Percentiles rank a stretch among this genome's conserved stretches.
phyloP scores from a whole-genome alignment of 2,797 vertebrate genomes.

The Clamator glandarius region DNA sequence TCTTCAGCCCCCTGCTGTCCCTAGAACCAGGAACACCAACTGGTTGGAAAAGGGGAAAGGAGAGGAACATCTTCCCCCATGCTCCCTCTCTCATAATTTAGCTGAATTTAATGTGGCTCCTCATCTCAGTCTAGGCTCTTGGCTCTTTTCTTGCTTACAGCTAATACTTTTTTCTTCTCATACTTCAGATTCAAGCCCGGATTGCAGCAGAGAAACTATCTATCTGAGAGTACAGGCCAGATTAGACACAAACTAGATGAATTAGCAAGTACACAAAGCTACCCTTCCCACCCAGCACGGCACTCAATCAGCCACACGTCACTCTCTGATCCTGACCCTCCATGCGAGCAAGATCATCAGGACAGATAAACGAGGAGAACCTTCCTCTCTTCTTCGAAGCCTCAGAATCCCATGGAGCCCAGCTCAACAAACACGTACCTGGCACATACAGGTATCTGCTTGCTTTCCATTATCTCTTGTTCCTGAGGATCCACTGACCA shows the following conservation, averaged over 20 bases:
- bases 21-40: neutral
- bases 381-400: neutral
- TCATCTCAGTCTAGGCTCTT: neutral
- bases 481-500: neutral
- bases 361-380: neutral
- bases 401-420: rapidly evolving
- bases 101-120: neutral
- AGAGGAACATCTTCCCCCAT: neutral
- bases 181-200: neutral
- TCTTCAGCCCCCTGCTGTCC: neutral
- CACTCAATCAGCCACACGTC: rapidly evolving
- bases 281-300: neutral
- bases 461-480: neutral
- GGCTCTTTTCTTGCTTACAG: neutral
- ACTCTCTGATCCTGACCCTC: neutral
- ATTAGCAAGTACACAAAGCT: neutral
- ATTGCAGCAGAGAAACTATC: neutral
- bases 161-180: neutral
- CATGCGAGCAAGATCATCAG: neutral
- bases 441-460: neutral
- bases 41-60: neutral
- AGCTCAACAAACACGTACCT: neutral
- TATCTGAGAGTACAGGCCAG: neutral
- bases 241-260: neutral
- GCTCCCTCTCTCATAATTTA: neutral